Evolutionary conservation across 2,888 invertebrate species (phyloP), one percentile per base, ranked within the genome.

Genomic region (Nemurella pictetii): DNA sequence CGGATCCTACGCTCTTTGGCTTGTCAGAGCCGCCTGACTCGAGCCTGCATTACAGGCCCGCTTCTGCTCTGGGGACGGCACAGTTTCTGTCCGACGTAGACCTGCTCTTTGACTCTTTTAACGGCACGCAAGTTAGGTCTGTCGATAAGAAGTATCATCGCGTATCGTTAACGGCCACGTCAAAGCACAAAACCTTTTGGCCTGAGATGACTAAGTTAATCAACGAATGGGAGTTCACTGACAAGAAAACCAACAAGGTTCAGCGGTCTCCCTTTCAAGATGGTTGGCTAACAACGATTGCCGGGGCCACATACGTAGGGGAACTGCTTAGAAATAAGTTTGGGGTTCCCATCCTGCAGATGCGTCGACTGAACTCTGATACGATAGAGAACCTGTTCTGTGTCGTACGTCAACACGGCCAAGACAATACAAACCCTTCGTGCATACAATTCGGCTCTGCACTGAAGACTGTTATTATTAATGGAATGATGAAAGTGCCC

Each of bases 191-290:
- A 5, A 30, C 29, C 27, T 80, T 80, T 25, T 80, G 80, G 80
- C 80, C 80, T 12, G 30, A 29, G 32, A 80, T 80, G n/a, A n/a
- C 32, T 1, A 55, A 36, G 26, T 7, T 35, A 25, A 81, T 81
- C 28, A 36, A 81, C 25, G 36, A 26, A 27, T 81, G 36, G 81
- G 36, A 12, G n/a, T 81, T 81, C 36, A 77, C 26, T 12, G 36
- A 55, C 55, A 81, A 55, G 36, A 28, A 7, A 15, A 55, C 36
- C 12, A 25, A 25, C 30, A 29, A 15, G n/a, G 80, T 80, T 1
- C 80, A 30, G 29, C 29, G 80, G 15, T 80, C 80, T 32, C 80
- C 80, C n/a, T 80, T 80, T 25, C 80, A 80, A 25, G 30, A 32
- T 80, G 80, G 80, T 30, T 80, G 80, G 80, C 29, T 80, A 1